These are phyloP conservation scores for Phataginus tricuspis DNA, from an alignment of 2,797 vertebrate species.

Conservation along the genomic window DNA sequence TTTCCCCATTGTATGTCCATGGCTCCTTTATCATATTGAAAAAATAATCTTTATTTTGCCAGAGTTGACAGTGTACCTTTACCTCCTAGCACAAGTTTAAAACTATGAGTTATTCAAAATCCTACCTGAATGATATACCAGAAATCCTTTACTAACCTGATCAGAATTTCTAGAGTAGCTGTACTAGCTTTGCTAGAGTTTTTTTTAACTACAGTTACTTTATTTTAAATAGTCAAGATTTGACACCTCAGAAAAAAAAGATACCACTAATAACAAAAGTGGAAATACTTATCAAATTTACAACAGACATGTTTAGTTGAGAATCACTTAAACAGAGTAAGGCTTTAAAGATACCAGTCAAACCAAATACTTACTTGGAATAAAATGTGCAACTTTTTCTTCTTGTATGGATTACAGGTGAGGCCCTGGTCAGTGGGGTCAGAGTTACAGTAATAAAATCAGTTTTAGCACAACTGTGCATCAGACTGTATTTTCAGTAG, in stretches of 20 bases:
- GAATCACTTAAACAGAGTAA: constrained; percentile 79
- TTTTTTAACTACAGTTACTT: constrained; percentile 88
- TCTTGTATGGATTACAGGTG: constrained; percentile 75
- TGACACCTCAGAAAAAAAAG: constrained; percentile 82
- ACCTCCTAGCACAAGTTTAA: not conserved
- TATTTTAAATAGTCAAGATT: constrained; percentile 85
- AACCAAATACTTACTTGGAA: constrained; percentile 79
- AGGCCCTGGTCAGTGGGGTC: constrained; percentile 63
- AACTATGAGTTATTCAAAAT: not conserved
- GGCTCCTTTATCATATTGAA: not conserved
- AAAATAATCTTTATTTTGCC: not conserved
- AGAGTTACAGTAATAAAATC: constrained; percentile 49
- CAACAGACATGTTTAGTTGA: constrained; percentile 77
- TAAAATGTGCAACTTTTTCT: constrained; percentile 76
- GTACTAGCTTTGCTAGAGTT: not conserved
- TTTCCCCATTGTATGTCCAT: no score
- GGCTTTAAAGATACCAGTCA: constrained; percentile 80
- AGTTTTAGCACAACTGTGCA: constrained; percentile 65
- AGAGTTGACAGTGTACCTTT: not conserved
- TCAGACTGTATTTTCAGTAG: constrained; percentile 55
- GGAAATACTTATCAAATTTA: constrained; percentile 84
- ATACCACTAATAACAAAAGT: constrained; percentile 91
- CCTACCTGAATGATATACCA: not conserved
- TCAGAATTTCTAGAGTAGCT: not conserved
- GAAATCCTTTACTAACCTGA: not conserved